Evolutionary conservation across 2,888 invertebrate species (phyloP), one percentile per base, ranked within the genome.

Genomic region (Metopia argyrocephala): DNA sequence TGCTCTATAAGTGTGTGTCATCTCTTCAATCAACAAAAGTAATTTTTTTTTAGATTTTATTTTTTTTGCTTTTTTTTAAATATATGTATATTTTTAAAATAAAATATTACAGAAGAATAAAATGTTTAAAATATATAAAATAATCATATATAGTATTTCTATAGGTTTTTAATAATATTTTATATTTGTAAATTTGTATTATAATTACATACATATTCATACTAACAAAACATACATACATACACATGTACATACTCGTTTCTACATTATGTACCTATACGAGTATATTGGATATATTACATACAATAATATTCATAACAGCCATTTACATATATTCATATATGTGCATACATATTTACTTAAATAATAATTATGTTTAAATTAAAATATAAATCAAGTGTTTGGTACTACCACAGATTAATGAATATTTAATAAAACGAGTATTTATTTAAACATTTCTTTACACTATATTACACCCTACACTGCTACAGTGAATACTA

Each of bases 11-110:
- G 9, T 38, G 18, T 66, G 46, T 48, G 20, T 18, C 18, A 4
- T 59, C 66, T 66, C 71, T 78, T 66, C 78, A 71, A 66, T 78
- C 78, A 46, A 78, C 78, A 71, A 78, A 71, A 71, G 64, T 78
- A 78, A 78, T 38, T 78, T 66, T 46, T 78, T 71, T 71, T 23
- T 27, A 4, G 28, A 52, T 5, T 56, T 59, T 56, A 18, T 31
- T 23, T 25, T 20, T 25, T 23, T 46, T 52, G 9, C 0, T 12
- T 45, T 56, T 31, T 45, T 23, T 20, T 15, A 4, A 12, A 15
- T 38, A 12, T 9, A 12, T 38, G 12, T 38, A 38, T n/a, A n/a
- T n/a, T n/a, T n/a, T n/a, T n/a, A n/a, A n/a, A n/a, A n/a, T n/a
- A n/a, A n/a, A n/a, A n/a, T n/a, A n/a, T n/a, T n/a, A n/a, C n/a